Evolutionary conservation across 2,113 vertebrate genomes (phyloP), one percentile per base, ranked within the genome.

Genomic region (Hyperopisus bebe): DNA sequence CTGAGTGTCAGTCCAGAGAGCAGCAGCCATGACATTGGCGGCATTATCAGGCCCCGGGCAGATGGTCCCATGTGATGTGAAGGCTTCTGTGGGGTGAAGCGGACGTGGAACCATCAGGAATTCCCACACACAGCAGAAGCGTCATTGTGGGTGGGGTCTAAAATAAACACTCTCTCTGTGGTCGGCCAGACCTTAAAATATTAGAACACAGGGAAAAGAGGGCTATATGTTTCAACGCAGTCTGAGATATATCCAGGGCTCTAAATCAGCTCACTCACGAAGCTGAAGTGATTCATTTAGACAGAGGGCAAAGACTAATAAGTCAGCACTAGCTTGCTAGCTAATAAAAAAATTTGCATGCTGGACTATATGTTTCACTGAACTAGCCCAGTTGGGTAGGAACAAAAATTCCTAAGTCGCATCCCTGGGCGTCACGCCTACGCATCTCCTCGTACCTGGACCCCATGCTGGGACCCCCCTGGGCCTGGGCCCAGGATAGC

Each of bases 1-100:
- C 44, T 1, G 50, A 91, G 27, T 39, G 86, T 27, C 19, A 89
- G 5, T 2, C 53, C 66, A 31, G 86, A 66, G 48, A 91, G 27
- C 27, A 21, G 86, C 50, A 88, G 42, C 90, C 92, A 91, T 19
- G 90, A 35, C 21, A 47, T 55, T 24, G 86, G 62, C 88, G 74
- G 35, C 83, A 90, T 55, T 80, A 86, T 86, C 84, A n/a, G 87
- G 89, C 86, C 70, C 87, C 86, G n/a, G 35, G 55, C 51, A 83
- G 77, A 88, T 8, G 7, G 77, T 19, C 66, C 88, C 90, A 91
- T 91, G 74, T 19, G 17, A 5, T 80, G 74, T 80, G 74, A 80
- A 17, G 15, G 35, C n/a, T 62, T 91, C 91, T 93, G 90, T 1
- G 48, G 10, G 70, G 42, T 13, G 74, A 89, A 53, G 62, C 3